A percentile compares a stretch with the other conserved stretches of the same genome.
Conservation (phyloP, 2,113 vertebrate genomes). For the Cephalopterus ornatus region DNA sequence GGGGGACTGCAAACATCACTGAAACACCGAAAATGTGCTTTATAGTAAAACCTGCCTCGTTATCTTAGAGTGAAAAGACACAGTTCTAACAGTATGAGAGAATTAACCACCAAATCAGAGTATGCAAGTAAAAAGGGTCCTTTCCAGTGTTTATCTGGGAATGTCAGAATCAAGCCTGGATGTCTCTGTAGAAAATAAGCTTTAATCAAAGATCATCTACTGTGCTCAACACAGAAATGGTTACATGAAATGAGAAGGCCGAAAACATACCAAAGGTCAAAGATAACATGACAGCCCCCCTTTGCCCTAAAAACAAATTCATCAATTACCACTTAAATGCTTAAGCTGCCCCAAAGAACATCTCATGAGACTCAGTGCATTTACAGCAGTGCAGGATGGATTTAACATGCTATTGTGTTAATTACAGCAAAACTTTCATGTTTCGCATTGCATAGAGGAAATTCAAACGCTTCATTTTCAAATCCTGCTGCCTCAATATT, state of each 20-base stretch:
- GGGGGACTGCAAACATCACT: not conserved
- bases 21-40: accelerated
- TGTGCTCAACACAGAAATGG: not conserved
- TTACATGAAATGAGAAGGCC: not conserved
- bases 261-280: not conserved
- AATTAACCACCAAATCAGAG: not conserved
- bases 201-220: not conserved
- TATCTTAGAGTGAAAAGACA: not conserved
- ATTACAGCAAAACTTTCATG: not conserved
- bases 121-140: not conserved
- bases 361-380: not conserved
- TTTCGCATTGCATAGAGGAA: not conserved
- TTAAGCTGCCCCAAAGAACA: not conserved
- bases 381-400: not conserved
- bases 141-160: not conserved
- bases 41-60: not conserved
- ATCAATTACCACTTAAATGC: not conserved
- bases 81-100: not conserved
- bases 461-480: not conserved
- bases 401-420: not conserved
- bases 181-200: not conserved
- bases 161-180: not conserved
- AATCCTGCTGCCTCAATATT: not conserved
- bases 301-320: not conserved
- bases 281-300: not conserved